phyloP scores from a whole-genome alignment of 2,113 vertebrate species.

The Empidonax alnorum region DNA sequence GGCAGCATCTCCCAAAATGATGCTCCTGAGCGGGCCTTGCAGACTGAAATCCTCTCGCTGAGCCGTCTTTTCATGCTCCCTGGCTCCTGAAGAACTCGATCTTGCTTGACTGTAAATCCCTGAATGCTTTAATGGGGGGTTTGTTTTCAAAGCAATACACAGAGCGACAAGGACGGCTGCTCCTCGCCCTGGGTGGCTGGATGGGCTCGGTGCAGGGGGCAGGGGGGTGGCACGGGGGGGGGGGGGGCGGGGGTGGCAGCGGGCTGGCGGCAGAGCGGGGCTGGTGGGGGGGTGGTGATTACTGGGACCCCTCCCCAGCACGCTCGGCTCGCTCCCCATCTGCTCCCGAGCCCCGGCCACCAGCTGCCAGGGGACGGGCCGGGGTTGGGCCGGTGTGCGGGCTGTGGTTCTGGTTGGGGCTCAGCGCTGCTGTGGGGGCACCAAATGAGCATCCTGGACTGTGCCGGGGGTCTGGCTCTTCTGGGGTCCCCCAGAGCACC shows the following conservation, averaged over 20 bases:
- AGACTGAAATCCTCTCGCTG: neutral
- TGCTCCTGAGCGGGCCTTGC: neutral
- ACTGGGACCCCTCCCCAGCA: neutral
- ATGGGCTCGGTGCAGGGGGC: fast-evolving
- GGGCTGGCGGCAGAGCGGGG: neutral
- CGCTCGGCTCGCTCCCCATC: neutral
- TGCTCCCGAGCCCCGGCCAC: neutral
- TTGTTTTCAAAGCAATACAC: neutral
- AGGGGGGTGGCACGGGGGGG: neutral
- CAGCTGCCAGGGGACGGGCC: neutral
- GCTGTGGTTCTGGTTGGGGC: fast-evolving
- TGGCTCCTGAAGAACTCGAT: neutral
- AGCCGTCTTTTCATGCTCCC: slow-evolving; percentile 18
- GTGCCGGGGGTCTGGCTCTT: neutral
- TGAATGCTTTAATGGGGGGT: neutral
- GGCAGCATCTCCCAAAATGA: neutral
- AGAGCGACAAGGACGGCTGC: neutral
- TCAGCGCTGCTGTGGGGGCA: neutral
- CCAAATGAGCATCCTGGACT: neutral
- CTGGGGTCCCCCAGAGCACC: neutral
- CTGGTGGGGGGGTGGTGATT: neutral
- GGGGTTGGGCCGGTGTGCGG: neutral
- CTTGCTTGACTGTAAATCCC: neutral
- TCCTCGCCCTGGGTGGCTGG: neutral
- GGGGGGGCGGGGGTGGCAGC: too few species aligned